Evolutionary conservation across 2,797 vertebrate genomes (phyloP), one percentile per base, ranked within the genome.

Genomic region (Nannoperca obscura): DNA sequence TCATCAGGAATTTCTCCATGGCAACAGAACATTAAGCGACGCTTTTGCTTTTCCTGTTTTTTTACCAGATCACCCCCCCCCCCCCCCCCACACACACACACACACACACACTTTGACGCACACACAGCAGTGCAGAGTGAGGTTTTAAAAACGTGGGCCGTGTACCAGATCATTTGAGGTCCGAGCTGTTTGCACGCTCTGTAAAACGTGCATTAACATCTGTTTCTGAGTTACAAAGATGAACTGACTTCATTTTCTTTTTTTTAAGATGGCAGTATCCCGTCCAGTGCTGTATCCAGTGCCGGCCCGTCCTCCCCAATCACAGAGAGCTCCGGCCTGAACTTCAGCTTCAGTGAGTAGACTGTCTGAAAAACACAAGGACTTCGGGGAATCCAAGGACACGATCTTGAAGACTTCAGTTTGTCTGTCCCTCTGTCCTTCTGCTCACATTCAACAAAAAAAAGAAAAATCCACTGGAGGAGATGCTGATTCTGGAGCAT

Each of bases 261-360:
- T 60, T 58, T 49, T 58, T 38, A 87, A 99, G 97, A 96, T 71
- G 96, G 95, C 94, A 98, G 97, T 61, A 92, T 95, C 60, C 96
- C 96, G 24, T 96, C 97, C 76, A 97, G 97, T 68, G 95, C 96
- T 0, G 96, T 97, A 46, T 98, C 98, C 89, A 98, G 97, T 53
- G 96, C 96, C 3, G 96, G 97, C 19, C 97, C 96, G 0, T 97
- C 96, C 2, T 97, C 97, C 46, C 97, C 97, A 6, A 93, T 93
- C 70, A 88, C 95, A 68, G 85, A 94, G 69, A 95, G 95, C 76
- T 80, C 88, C 49, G 92, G 91, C 4, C 58, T 94, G 80, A 95
- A 90, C 80, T 98, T 97, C 93, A 93, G 91, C 94, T 97, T 97
- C 89, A 90, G 83, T 65, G 96, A 97, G 82, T 93, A 90, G 74